Base-by-base conservation (phyloP, 2,888 invertebrate species). In the Beris morrisii region DNA sequence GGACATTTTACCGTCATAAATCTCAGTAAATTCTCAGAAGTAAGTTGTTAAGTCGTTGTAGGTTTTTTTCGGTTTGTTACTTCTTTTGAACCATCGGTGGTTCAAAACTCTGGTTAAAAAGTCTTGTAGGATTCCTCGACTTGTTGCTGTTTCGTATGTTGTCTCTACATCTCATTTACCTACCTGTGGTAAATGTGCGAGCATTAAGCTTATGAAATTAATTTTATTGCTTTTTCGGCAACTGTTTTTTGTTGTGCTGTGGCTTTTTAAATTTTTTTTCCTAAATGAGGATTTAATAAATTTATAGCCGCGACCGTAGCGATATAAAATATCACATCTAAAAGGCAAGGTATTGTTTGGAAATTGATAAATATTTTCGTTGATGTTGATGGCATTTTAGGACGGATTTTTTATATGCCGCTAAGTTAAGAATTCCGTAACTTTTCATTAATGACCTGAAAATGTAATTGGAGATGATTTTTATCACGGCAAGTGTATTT, bases 141-240 rank as follows among this genome's bases (percentile, higher is more conserved):
- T 38, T 7, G 22, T 6, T 5, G 48, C 22, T 45, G 11, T 45
- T 48, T 48, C 6, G 48, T 48, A n/a, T 5, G 54, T 55, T 30
- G 55, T 55, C 32, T 32, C 32, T 55, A 55, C 55, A 55, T 31
- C 55, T 55, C 55, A 55, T 55, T 55, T 55, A 55, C 55, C 55
- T 32, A 32, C 55, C 55, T 32, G 55, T 55, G 15, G 55, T 55
- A 55, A 55, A 55, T 55, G 55, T 55, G 55, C 32, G 55, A 55
- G 55, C 55, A 55, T 55, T 55, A 55, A 55, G 55, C 55, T 55
- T 55, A 32, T 30, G 55, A 55, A 55, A 55, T 55, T 55, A 55
- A 55, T 55, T 55, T 55, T 55, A 55, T 55, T 12, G 15, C 32
- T 32, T 55, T 55, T 55, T 55, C 55, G 55, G 55, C 55, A 55